Percentiles rank a stretch among this genome's conserved stretches.
phyloP scores from a whole-genome alignment of 2,113 vertebrate genomes.

The Sturnus vulgaris region DNA sequence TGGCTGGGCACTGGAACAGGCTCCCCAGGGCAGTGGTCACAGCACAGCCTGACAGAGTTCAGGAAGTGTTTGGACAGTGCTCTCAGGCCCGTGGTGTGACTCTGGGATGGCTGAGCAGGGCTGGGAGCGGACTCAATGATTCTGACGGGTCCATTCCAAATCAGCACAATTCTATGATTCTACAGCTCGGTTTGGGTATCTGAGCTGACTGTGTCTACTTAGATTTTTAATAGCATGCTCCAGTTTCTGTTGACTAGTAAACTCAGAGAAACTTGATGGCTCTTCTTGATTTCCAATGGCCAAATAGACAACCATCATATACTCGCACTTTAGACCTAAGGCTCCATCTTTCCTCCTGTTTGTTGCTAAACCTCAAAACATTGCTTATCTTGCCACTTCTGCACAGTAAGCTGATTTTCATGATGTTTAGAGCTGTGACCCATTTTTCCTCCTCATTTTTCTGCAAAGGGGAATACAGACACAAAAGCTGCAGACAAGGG shows the following conservation, averaged over 20 bases:
- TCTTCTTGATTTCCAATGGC: neutral
- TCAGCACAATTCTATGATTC: neutral
- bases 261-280: neutral
- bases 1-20: neutral
- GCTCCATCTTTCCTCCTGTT: neutral
- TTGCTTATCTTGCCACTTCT: neutral
- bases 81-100: neutral
- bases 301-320: fast-evolving
- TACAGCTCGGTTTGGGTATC: neutral
- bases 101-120: too few relatives aligned
- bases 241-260: neutral
- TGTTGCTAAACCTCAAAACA: neutral
- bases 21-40: neutral
- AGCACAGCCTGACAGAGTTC: neutral
- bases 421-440: neutral
- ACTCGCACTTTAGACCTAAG: neutral
- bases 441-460: neutral
- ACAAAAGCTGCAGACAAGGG: neutral
- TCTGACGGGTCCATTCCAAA: neutral
- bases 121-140: fast-evolving
- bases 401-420: neutral
- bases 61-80: neutral
- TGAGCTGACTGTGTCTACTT: neutral
- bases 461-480: neutral
- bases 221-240: neutral